Percentiles rank a stretch among this genome's conserved stretches.
These are phyloP conservation scores for Tipula helvola DNA, from an alignment of 2,888 invertebrate genomes.

Conservation along the genomic window DNA sequence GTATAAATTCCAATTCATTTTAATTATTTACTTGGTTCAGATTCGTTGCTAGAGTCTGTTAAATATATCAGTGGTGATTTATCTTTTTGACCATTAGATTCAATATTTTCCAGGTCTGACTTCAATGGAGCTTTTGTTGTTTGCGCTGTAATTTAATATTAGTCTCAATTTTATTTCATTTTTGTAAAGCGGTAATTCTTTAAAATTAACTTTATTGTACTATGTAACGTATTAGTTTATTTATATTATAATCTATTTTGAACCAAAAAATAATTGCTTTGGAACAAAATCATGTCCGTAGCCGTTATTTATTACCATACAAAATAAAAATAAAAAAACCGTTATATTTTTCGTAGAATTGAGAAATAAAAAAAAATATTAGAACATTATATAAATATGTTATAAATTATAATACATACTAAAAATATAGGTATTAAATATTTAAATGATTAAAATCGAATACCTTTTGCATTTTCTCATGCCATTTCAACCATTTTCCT, in stretches of 20 bases:
- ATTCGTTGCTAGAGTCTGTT: too few relatives aligned
- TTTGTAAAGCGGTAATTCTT: background rate
- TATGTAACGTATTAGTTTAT: background rate
- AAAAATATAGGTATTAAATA: background rate
- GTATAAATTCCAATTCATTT: background rate
- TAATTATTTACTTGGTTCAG: background rate
- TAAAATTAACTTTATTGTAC: background rate
- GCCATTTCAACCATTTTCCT: background rate
- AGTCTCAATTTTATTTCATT: background rate
- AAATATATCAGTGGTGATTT: background rate
- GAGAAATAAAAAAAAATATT: background rate
- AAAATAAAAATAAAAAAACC: background rate
- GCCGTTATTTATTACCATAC: background rate
- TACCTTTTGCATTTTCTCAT: background rate
- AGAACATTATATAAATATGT: background rate
- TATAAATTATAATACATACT: background rate
- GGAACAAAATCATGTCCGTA: background rate
- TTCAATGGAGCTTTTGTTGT: background rate
- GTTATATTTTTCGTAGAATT: too few relatives aligned
- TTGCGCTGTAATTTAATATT: background rate
- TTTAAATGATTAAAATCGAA: background rate
- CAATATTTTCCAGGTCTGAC: background rate
- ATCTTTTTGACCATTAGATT: background rate
- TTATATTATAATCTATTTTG: background rate
- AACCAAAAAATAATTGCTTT: background rate